phyloP scores from a whole-genome alignment of 2,113 vertebrate species.

The Varanus komodoensis region DNA sequence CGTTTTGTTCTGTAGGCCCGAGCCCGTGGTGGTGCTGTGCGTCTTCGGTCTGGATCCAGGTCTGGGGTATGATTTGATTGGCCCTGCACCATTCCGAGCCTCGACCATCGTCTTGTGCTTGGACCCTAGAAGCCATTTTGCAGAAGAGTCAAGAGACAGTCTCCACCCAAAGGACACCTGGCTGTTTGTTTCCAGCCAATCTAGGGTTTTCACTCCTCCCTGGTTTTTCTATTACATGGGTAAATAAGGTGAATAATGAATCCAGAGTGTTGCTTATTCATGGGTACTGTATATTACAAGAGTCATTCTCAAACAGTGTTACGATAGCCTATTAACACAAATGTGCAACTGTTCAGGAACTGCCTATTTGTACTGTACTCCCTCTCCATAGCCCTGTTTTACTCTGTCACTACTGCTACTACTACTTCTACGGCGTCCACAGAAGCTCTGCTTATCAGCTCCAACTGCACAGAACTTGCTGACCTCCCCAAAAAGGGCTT shows the following conservation, averaged over 20 bases:
- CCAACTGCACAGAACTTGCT: neutral
- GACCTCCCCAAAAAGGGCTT: neutral
- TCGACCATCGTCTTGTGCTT: slow-evolving; percentile 99
- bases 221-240: neutral
- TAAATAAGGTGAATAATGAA: neutral
- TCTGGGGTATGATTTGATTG: slow-evolving; percentile 95
- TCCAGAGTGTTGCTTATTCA: neutral
- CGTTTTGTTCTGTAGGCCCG: slow-evolving; percentile 95
- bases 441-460: too few species aligned
- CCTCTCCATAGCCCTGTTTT: neutral
- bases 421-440: too few species aligned
- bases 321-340: neutral
- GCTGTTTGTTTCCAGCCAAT: too few species aligned
- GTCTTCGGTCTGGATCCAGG: slow-evolving; percentile 91
- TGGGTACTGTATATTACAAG: too few species aligned
- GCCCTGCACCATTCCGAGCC: slow-evolving; percentile 93
- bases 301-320: neutral
- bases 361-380: neutral
- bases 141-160: neutral
- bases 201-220: neutral
- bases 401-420: neutral
- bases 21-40: slow-evolving; percentile 86
- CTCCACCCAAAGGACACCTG: neutral
- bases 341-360: neutral
- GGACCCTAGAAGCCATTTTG: slow-evolving; percentile 80